phyloP scores from a whole-genome alignment of 2,113 vertebrate genomes.

The Oreotrochilus melanogaster region DNA sequence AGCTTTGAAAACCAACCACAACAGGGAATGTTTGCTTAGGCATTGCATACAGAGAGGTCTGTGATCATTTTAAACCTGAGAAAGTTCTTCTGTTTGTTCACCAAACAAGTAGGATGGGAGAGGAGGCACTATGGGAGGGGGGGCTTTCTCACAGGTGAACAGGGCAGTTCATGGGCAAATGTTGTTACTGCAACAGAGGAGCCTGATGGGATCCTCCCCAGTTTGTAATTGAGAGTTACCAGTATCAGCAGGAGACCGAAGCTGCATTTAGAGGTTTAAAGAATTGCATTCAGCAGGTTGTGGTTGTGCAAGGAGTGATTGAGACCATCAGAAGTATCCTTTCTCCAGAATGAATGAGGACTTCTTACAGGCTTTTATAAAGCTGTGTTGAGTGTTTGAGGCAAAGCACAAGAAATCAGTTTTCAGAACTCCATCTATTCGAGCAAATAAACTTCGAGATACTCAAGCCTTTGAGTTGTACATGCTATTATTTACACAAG shows the following conservation, averaged over 20 bases:
- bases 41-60: fast-evolving
- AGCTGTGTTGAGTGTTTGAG: not conserved
- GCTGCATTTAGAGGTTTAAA: not conserved
- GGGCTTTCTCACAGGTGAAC: not conserved
- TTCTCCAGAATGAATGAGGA: not conserved
- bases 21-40: not conserved
- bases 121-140: not conserved
- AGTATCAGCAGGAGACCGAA: not conserved
- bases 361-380: not conserved
- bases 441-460: not conserved
- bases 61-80: not conserved
- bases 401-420: not conserved
- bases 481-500: not conserved
- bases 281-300: not conserved
- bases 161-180: not conserved
- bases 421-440: not conserved
- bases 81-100: not conserved
- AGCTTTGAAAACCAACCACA: not conserved
- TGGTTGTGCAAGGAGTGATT: not conserved
- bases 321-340: not conserved
- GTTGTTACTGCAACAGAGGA: not conserved
- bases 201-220: not conserved
- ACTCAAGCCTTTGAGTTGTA: not conserved
- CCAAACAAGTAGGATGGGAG: not conserved
- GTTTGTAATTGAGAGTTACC: not conserved